Evolutionary conservation across 2,113 vertebrate species (phyloP).

Genomic region (Gymnocephalus cernua): DNA sequence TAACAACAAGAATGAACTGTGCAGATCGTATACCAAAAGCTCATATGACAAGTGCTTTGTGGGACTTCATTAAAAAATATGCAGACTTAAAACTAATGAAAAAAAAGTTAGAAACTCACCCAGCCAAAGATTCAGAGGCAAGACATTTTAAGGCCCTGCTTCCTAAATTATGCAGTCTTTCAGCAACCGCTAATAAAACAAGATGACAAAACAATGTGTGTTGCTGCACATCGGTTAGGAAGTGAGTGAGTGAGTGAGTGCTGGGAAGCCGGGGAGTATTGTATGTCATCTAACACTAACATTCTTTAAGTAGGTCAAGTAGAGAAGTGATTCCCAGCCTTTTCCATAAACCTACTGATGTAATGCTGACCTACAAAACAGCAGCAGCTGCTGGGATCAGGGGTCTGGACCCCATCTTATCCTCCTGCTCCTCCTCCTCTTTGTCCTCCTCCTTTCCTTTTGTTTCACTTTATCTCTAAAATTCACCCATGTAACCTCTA

Average conservation of each 20-base stretch:
- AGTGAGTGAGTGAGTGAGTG: slow-evolving; percentile 67
- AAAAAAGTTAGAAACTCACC: slow-evolving; percentile 18
- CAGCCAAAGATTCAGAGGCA: slow-evolving; percentile 20
- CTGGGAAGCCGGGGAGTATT: slow-evolving; percentile 71
- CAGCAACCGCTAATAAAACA: slow-evolving; percentile 71
- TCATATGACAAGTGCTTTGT: neutral
- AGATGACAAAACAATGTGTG: slow-evolving; percentile 69
- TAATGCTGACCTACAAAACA: slow-evolving; percentile 81
- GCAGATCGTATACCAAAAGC: slow-evolving; percentile 3
- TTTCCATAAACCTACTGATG: slow-evolving; percentile 79
- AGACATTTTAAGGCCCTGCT: slow-evolving; percentile 34
- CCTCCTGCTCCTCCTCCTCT: neutral
- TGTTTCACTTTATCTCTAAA: slow-evolving; percentile 15
- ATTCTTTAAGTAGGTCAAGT: slow-evolving; percentile 81
- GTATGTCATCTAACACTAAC: slow-evolving; percentile 75
- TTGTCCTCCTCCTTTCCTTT: neutral
- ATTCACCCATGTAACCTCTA: neutral
- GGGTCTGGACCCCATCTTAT: slow-evolving; percentile 55
- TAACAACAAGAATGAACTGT: neutral
- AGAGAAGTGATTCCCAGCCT: slow-evolving; percentile 74
- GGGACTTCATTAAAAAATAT: slow-evolving; percentile 1
- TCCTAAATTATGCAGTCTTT: slow-evolving; percentile 64
- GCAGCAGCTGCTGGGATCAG: slow-evolving; percentile 77
- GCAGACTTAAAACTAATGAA: slow-evolving; percentile 13
- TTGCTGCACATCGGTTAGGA: slow-evolving; percentile 51